A percentile compares a stretch with the other conserved stretches of the same genome.
phyloP scores from a whole-genome alignment of 2,888 invertebrate genomes.

The Pollenia amentaria region DNA sequence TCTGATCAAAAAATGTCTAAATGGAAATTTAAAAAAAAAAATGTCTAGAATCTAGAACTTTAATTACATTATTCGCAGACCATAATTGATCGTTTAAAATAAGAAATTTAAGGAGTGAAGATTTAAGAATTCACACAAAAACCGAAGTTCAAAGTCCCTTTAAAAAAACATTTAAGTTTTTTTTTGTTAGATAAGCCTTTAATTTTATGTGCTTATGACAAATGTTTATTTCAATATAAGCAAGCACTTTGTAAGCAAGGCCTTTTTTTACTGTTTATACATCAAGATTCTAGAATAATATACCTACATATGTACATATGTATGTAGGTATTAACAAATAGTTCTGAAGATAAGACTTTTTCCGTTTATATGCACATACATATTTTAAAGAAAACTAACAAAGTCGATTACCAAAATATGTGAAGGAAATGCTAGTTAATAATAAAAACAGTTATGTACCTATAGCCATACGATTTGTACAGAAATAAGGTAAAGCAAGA shows the following conservation, averaged over 20 bases:
- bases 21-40: constrained; percentile 13
- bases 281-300: no score
- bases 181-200: background rate
- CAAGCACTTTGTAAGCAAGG: background rate
- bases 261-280: background rate
- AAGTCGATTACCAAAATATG: no score
- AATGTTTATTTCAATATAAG: background rate
- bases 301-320: background rate
- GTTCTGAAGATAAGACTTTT: no score
- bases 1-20: constrained; percentile 30
- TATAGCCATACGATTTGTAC: no score
- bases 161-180: background rate
- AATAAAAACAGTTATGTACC: no score
- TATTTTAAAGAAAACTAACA: no score
- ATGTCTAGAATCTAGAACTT: constrained; percentile 24
- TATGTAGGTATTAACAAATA: no score
- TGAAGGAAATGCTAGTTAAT: no score
- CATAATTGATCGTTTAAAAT: background rate
- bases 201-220: background rate
- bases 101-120: background rate
- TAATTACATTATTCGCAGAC: background rate
- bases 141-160: background rate
- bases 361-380: background rate
- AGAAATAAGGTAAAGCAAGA: no score
- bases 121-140: background rate